Percentiles rank a stretch among this genome's conserved stretches.
Conservation (phyloP, 2,113 vertebrate species). For the Setophaga kirtlandii region DNA sequence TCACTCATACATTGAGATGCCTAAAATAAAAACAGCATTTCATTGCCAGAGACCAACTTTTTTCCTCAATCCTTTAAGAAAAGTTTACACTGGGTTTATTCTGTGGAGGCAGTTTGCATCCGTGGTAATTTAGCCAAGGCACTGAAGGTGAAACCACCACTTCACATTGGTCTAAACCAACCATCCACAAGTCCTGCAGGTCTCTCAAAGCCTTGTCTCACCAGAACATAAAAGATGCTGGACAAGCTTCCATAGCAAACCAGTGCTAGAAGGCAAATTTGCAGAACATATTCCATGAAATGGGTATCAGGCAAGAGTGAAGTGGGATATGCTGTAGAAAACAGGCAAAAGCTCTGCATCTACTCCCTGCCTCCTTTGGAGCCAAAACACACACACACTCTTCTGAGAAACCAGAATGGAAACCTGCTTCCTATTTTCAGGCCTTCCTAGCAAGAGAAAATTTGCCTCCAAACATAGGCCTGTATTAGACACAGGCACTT, state of each 20-base stretch:
- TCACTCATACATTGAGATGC: background rate
- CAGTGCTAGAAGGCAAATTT: background rate
- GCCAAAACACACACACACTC: background rate
- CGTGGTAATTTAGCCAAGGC: background rate
- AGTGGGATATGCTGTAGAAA: background rate
- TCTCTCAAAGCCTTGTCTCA: background rate
- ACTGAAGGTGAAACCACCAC: background rate
- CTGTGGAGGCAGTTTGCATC: background rate
- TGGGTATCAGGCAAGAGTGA: background rate
- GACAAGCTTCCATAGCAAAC: background rate
- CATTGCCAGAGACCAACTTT: background rate
- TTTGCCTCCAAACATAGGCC: background rate
- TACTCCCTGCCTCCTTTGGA: background rate
- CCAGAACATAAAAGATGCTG: background rate
- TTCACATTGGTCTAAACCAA: background rate
- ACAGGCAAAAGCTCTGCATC: background rate
- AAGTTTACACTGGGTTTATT: background rate
- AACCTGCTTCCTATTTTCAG: background rate
- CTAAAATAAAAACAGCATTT: slow-evolving; percentile 32
- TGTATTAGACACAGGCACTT: background rate
- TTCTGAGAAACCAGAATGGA: background rate
- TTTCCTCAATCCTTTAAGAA: background rate
- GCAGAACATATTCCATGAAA: background rate
- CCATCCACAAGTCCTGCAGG: background rate
- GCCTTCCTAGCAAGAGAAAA: background rate